Evolutionary conservation across 2,113 vertebrate genomes (phyloP).

Genomic region (Ictidomys tridecemlineatus): DNA sequence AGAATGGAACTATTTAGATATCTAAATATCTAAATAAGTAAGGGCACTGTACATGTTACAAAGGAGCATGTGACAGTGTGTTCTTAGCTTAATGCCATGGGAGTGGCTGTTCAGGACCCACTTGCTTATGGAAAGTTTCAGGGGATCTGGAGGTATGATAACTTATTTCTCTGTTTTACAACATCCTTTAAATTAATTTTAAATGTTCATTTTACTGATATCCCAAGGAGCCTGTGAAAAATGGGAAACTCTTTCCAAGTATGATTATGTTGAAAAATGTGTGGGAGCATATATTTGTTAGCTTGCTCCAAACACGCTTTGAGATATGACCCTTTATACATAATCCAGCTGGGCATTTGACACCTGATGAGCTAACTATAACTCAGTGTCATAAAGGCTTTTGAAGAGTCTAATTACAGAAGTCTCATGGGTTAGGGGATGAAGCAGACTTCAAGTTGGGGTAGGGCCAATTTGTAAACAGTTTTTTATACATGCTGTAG

Average conservation of each 20-base stretch:
- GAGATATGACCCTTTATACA: not conserved
- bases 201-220: constrained; percentile 1
- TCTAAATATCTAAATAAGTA: not conserved
- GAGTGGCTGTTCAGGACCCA: not conserved
- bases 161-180: not conserved
- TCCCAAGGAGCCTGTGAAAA: not conserved
- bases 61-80: not conserved
- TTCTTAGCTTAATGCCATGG: not conserved
- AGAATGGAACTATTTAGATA: not conserved
- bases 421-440: too few relatives aligned
- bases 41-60: not conserved
- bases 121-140: not conserved
- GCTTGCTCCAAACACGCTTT: not conserved
- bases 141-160: not conserved
- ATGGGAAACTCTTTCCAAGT: not conserved
- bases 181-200: constrained; percentile 39
- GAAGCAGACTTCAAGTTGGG: not conserved
- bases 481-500: not conserved
- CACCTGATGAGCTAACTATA: not conserved
- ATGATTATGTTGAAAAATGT: not conserved
- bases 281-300: not conserved
- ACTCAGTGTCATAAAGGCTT: too few relatives aligned
- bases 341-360: not conserved
- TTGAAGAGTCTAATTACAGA: not conserved
- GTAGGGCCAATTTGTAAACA: not conserved